A percentile compares a stretch with the other conserved stretches of the same genome.
phyloP scores from a whole-genome alignment of 1,140 invertebrate species.

The Zaprionus africanus region DNA sequence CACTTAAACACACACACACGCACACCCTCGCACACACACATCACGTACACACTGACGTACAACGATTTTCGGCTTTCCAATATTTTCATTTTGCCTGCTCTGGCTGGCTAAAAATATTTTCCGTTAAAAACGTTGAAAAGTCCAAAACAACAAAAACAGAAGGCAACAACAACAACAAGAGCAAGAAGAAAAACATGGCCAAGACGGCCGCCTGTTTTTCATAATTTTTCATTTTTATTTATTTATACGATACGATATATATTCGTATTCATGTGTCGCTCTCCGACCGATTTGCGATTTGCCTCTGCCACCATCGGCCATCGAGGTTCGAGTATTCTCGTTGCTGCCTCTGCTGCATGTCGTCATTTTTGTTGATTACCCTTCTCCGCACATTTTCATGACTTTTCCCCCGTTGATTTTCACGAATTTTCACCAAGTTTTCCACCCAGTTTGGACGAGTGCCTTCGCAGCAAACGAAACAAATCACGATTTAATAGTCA shows the following conservation, averaged over 20 bases:
- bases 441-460: conserved; percentile 55
- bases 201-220: conserved; percentile 70
- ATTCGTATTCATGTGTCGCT: conserved; percentile 21
- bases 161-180: not conserved
- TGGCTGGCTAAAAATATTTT: conserved; percentile 77
- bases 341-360: conserved; percentile 49
- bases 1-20: conserved; percentile 4
- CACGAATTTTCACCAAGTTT: conserved; percentile 24
- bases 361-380: conserved; percentile 80
- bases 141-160: conserved; percentile 56
- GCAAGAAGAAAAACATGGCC: conserved; percentile 22
- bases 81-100: conserved; percentile 68
- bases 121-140: conserved; percentile 59
- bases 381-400: conserved; percentile 14
- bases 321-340: conserved; percentile 22
- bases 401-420: conserved; percentile 11
- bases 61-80: conserved; percentile 71
- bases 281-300: conserved; percentile 41
- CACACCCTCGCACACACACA: conserved; percentile 2
- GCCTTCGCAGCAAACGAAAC: conserved; percentile 42
- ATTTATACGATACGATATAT: conserved; percentile 50
- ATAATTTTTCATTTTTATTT: conserved; percentile 79
- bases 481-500: conserved; percentile 75
- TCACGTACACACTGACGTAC: conserved; percentile 1
- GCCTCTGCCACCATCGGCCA: conserved; percentile 21